Percentiles rank a stretch among this genome's conserved stretches.
These are phyloP conservation scores for Dasypogon diadema DNA, from an alignment of 2,888 invertebrate species.

Conservation along the genomic window DNA sequence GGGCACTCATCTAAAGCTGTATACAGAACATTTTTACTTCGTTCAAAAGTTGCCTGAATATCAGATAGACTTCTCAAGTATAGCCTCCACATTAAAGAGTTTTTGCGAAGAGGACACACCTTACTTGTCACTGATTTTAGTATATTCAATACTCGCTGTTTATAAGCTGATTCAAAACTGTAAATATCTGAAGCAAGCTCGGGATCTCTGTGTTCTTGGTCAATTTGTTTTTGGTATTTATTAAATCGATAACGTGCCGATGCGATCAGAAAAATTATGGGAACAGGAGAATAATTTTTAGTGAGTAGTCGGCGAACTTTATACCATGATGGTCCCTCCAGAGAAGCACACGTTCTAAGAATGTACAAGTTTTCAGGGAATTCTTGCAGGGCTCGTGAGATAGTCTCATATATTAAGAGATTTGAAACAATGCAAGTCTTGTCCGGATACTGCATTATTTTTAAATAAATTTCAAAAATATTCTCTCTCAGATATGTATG, in stretches of 20 bases:
- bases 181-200: conserved; percentile 48
- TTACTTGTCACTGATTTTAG: conserved; percentile 60
- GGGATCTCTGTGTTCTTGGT: conserved; percentile 57
- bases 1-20: conserved; percentile 75
- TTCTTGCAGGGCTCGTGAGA: conserved; percentile 67
- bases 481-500: conserved; percentile 66
- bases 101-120: conserved; percentile 61
- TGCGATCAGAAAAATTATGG: conserved; percentile 69
- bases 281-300: conserved; percentile 68
- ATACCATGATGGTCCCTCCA: conserved; percentile 70
- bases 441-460: conserved; percentile 59
- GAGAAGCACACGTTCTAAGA: conserved; percentile 68
- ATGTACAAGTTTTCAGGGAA: conserved; percentile 74
- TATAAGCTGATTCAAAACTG: conserved; percentile 57
- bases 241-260: conserved; percentile 64
- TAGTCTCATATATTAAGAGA: conserved; percentile 66
- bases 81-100: conserved; percentile 74
- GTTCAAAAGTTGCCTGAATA: conserved; percentile 62
- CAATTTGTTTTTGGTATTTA: conserved; percentile 16
- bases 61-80: conserved; percentile 72
- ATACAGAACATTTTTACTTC: conserved; percentile 67
- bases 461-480: conserved; percentile 67
- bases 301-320: conserved; percentile 69
- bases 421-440: conserved; percentile 65
- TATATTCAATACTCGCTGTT: conserved; percentile 63